Evolutionary conservation across 1,140 invertebrate genomes (phyloP).

Genomic region (Mizuhopecten yessoensis): DNA sequence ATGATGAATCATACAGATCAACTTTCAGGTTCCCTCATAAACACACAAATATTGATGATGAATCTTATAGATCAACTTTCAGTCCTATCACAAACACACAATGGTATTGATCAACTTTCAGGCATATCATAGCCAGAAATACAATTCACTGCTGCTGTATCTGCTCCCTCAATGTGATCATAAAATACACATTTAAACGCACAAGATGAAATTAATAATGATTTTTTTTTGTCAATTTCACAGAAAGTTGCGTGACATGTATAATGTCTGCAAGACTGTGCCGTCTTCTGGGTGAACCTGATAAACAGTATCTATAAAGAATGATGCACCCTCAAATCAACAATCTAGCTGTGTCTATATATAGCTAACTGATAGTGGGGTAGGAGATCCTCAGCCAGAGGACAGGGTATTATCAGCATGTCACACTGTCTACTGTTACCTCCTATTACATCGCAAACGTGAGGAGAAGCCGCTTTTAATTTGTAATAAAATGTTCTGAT

Average conservation of each 20-base stretch:
- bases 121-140: too few species aligned
- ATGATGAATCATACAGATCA: too few species aligned
- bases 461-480: background rate
- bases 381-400: background rate
- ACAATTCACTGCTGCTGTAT: background rate
- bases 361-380: background rate
- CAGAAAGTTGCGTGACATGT: constrained; percentile 6
- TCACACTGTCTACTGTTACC: background rate
- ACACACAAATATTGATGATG: too few species aligned
- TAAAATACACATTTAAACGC: background rate
- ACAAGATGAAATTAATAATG: background rate
- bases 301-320: background rate
- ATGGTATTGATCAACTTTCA: too few species aligned
- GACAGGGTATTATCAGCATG: background rate
- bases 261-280: background rate
- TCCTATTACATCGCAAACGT: background rate
- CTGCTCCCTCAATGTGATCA: background rate
- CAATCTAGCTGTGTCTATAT: background rate
- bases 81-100: too few species aligned
- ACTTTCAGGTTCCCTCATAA: too few species aligned
- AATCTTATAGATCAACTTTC: too few species aligned
- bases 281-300: background rate
- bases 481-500: background rate
- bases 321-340: background rate
- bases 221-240: constrained; percentile 14